A percentile compares a stretch with the other conserved stretches of the same genome.
phyloP scores from a whole-genome alignment of 2,888 invertebrate genomes.

The Temnothorax ravouxi region DNA sequence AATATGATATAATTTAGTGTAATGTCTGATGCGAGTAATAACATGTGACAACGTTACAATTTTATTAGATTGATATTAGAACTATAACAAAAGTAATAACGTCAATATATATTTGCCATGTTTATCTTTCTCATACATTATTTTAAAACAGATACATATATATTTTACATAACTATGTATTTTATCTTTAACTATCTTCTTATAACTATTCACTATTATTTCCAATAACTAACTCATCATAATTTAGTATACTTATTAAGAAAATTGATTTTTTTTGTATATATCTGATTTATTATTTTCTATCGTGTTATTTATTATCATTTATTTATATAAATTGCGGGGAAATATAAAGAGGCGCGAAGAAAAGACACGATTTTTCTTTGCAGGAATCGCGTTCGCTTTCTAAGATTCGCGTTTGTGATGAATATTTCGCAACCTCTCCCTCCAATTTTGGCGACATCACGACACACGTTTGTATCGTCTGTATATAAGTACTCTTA shows the following conservation, averaged over 20 bases:
- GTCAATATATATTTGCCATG: background rate
- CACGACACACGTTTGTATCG: background rate
- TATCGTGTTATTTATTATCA: background rate
- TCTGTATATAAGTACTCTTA: constrained; percentile 25
- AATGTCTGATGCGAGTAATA: background rate
- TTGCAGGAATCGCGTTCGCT: background rate
- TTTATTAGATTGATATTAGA: background rate
- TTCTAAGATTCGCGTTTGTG: background rate
- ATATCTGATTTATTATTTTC: background rate
- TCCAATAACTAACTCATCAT: background rate
- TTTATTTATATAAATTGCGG: background rate
- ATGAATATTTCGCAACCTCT: constrained; percentile 35
- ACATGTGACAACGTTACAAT: constrained; percentile 16
- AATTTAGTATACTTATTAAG: background rate
- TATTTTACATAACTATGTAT: background rate
- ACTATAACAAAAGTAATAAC: background rate
- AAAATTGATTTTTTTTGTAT: background rate
- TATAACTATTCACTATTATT: background rate
- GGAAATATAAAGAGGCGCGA: background rate
- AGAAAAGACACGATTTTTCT: background rate
- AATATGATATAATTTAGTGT: background rate
- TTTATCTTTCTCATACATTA: background rate
- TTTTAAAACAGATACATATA: background rate
- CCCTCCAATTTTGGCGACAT: constrained; percentile 39
- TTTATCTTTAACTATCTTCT: background rate